Evolutionary conservation across 35 echinoderm and acorn worm genomes (phyloP), one percentile per base, ranked within the genome.

Genomic region (Apostichopus japonicus): DNA sequence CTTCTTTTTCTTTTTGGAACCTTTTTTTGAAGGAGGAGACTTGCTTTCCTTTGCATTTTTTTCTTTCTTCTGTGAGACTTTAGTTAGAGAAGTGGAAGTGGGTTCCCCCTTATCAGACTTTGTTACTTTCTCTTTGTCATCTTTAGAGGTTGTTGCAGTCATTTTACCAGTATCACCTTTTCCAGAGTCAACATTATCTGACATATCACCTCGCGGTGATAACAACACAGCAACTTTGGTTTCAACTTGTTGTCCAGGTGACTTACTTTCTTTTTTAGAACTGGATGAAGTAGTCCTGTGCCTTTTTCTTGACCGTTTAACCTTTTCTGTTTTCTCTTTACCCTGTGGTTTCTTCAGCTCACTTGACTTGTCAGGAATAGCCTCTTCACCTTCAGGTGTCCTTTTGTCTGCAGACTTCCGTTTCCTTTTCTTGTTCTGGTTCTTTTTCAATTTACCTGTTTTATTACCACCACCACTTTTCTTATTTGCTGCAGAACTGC

Each of bases 1-100:
- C 23, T 80, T 80, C 78, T 80, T 80, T 24, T 80, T 21, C 19
- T 80, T 80, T 21, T 53, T 80, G 13, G 78, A 80, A 80, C 10
- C 23, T 11, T 53, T 80, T 11, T 24, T 80, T 23, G 22, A 80
- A 80, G 78, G 6, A 24, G 78, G 13, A 23, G 78, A 27, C 22
- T 80, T 53, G 4, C 22, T 80, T 80, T 67, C 63, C 9, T 67
- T 67, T 11, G 63, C 19, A 67, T 5, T 19, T 87, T 87, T 63
- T 23, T 53, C 23, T 56, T 87, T 87, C 16, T 65, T 22, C 4
- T 71, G 54, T 15, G 86, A 23, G 51, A 22, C 58, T 51, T 87
- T 87, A 4, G 54, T 23, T 65, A 19, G 23, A 23, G 86, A 19
- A 67, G 63, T 67, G 63, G 19, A 67, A 19, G 63, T 10, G 19